Evolutionary conservation across 2,888 invertebrate genomes (phyloP), one percentile per base, ranked within the genome.

Genomic region (Scaptomyza caliginosa): DNA sequence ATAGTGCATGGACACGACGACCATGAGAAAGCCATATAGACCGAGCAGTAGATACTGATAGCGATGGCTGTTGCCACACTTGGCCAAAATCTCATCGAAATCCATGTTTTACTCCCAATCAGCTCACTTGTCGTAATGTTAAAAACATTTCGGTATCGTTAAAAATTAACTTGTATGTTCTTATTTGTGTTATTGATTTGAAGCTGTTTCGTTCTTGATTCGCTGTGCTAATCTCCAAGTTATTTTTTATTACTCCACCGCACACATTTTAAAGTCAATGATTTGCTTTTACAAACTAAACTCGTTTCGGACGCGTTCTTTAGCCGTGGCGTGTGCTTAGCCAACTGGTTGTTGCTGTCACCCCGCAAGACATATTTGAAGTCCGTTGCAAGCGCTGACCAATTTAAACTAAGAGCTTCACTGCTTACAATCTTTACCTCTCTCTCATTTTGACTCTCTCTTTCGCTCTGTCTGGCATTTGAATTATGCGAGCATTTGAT

Each of bases 1-100:
- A 81, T 93, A 93, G 75, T 93, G 93, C 87, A 92, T 93, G 2
- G 92, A 92, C 2, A 92, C 91, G 19, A 93, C 85, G 2, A 93
- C 76, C 85, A 93, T 93, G 34, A 93, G 92, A 8, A 92, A 69
- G 48, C 92, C 92, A 74, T 93, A 93, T 2, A 93, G 85, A 2
- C 88, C 82, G 86, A 93, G 88, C 11, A 93, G 75, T 24, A 93
- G 86, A 23, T 90, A 89, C 73, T 93, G 93, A 77, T 92, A 93
- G 52, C 90, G 91, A 60, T 92, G 91, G 69, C 93, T 93, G 74
- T 93, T 92, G 5, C 93, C 93, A 30, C 91, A 93, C 72, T 92
- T 90, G 56, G 87, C 88, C 19, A 93, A 80, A 90, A 93, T 93
- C 32, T 88, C 88, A 70, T 93, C 93, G 30, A 93, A 91, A 77